Evolutionary conservation across 2,888 invertebrate species (phyloP), one percentile per base, ranked within the genome.

Genomic region (Macrosoma leucophasiata): DNA sequence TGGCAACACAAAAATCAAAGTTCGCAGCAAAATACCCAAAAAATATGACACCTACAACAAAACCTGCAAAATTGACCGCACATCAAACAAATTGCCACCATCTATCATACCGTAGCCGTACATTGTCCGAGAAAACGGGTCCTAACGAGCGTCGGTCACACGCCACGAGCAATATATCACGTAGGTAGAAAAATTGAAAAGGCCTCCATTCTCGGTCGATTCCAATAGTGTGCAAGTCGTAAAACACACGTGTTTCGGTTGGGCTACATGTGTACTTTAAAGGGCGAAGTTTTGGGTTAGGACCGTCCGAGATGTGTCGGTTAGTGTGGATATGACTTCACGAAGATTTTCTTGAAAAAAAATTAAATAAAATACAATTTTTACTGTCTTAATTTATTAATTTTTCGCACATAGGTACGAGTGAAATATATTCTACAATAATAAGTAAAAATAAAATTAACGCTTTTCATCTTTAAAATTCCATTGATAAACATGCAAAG

Each of bases 161-260:
- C 37, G 29, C 42, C 33, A 29, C 36, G 26, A 33, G 46, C 48
- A 50, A 62, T 62, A 58, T 58, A 55, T 67, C 61, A 69, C 50
- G 33, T 41, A 52, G 48, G 57, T 59, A 63, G 66, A 72, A 67
- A 69, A 70, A 66, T 56, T 60, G 44, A 47, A 53, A 40, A 36
- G 52, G 50, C 58, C 59, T 55, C 62, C 58, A 75, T 74, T 76
- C 66, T 61, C 71, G 69, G 64, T 55, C 68, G 66, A 63, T 70
- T 63, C 62, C 75, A 72, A 75, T 77, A 74, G 77, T 69, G 66
- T 49, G 58, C 54, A 54, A 56, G 59, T 77, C 78, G 75, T 84
- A 84, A 84, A 82, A 75, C 72, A 69, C 82, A 84, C 82, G 70
- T 78, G 82, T 69, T 64, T 65, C 65, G 61, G 61, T 55, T 57